A percentile compares a stretch with the other conserved stretches of the same genome.
Evolutionary conservation across 2,888 invertebrate species (phyloP).

Genomic region (Hemistola chrysoprasaria): DNA sequence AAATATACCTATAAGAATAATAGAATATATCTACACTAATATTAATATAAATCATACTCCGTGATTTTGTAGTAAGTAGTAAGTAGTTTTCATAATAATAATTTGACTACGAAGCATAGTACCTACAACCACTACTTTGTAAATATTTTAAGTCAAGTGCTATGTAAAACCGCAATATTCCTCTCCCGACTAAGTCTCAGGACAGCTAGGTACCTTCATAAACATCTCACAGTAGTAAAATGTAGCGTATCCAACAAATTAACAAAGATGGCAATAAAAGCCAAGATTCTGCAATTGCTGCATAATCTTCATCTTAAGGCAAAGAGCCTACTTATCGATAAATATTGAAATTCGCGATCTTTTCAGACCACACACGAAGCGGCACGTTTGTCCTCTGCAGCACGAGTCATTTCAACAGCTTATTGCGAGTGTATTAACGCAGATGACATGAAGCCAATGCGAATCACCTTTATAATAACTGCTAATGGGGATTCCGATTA

Average conservation of each 20-base stretch:
- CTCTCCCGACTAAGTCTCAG: too few relatives aligned
- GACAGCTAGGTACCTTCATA: too few relatives aligned
- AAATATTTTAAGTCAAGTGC: too few relatives aligned
- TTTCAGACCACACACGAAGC: slow-evolving; percentile 67
- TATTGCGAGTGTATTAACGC: slow-evolving; percentile 42
- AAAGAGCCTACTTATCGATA: slow-evolving; percentile 61
- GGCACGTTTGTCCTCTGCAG: slow-evolving; percentile 45
- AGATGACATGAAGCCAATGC: slow-evolving; percentile 51
- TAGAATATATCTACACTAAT: too few relatives aligned
- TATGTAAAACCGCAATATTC: too few relatives aligned
- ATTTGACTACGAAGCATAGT: too few relatives aligned
- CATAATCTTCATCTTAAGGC: slow-evolving; percentile 41
- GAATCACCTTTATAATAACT: slow-evolving; percentile 46
- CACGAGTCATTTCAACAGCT: slow-evolving; percentile 62
- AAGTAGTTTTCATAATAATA: too few relatives aligned
- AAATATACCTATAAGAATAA: too few relatives aligned
- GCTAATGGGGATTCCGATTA: slow-evolving; percentile 54
- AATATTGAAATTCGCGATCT: slow-evolving; percentile 62
- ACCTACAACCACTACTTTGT: too few relatives aligned
- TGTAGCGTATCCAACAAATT: slow-evolving; percentile 19
- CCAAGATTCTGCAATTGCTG: slow-evolving; percentile 28
- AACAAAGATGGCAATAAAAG: slow-evolving; percentile 12
- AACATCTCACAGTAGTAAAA: slow-evolving; percentile 10
- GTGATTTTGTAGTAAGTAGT: too few relatives aligned
- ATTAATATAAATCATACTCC: too few relatives aligned